Evolutionary conservation across 92 coral and sea anemone genomes (phyloP).

Genomic region (Isaurus tuberculatus): DNA sequence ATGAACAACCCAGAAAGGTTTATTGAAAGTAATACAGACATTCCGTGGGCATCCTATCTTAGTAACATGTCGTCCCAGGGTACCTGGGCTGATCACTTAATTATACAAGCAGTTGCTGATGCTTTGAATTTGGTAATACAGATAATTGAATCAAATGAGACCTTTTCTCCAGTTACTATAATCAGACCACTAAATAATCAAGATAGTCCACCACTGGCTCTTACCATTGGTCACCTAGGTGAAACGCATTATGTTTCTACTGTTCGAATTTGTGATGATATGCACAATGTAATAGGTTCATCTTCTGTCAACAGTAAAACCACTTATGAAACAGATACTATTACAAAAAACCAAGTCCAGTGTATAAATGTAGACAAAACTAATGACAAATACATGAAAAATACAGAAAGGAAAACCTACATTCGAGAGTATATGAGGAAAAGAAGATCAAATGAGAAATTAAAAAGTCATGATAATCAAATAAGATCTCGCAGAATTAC

Average conservation of each 20-base stretch:
- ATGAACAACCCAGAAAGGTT: constrained; percentile 50
- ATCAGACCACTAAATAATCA: constrained; percentile 31
- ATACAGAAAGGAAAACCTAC: constrained; percentile 34
- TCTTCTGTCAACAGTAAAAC: constrained; percentile 17
- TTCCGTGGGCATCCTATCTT: constrained; percentile 51
- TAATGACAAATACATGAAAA: constrained; percentile 7
- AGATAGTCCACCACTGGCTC: neutral
- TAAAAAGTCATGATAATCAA: constrained; percentile 40
- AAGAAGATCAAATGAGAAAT: constrained; percentile 39
- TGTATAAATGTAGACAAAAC: constrained; percentile 19
- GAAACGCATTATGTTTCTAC: constrained; percentile 52
- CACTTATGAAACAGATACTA: constrained; percentile 29
- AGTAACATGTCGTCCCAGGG: constrained; percentile 54
- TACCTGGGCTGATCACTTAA: constrained; percentile 59
- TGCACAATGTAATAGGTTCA: no score
- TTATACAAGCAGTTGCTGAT: constrained; percentile 59
- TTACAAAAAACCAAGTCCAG: constrained; percentile 17
- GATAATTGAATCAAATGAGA: constrained; percentile 45
- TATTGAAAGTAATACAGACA: constrained; percentile 55
- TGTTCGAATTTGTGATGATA: constrained; percentile 36
- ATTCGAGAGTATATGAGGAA: constrained; percentile 39
- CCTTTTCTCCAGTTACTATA: constrained; percentile 50
- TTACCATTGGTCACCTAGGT: constrained; percentile 34
- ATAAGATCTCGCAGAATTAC: constrained; percentile 29
- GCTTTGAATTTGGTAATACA: constrained; percentile 46